A percentile compares a stretch with the other conserved stretches of the same genome.
Conservation (phyloP, 1,140 invertebrate species). For the Procambarus clarkii region DNA sequence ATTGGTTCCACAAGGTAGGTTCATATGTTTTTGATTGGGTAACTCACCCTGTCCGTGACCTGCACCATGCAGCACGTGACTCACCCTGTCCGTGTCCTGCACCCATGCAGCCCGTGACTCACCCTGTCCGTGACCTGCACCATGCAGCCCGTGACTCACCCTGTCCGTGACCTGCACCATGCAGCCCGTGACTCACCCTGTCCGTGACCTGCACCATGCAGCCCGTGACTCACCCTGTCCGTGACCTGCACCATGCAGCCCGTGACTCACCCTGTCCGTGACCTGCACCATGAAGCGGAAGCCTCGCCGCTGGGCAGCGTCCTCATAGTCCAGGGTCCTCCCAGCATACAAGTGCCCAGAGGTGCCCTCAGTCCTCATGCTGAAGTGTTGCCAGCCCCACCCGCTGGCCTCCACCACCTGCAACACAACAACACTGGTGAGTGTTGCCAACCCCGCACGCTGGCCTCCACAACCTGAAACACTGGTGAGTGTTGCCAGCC, state of each 20-base stretch:
- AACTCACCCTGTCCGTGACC: too few species aligned
- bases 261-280: conserved; percentile 2
- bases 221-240: background rate
- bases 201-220: too few species aligned
- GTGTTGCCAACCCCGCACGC: too few species aligned
- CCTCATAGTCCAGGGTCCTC: conserved; percentile 6
- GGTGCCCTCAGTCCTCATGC: background rate
- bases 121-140: conserved; percentile 24
- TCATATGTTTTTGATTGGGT: too few species aligned
- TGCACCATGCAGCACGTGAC: too few species aligned
- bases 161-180: too few species aligned
- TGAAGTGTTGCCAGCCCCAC: conserved; percentile 27
- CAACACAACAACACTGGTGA: background rate
- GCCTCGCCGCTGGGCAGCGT: background rate
- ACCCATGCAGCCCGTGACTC: too few species aligned
- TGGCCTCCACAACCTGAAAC: too few species aligned
- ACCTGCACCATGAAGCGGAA: conserved; percentile 27
- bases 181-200: too few species aligned
- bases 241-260: background rate
- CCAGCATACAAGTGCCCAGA: background rate
- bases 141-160: background rate
- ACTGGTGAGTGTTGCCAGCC: too few species aligned
- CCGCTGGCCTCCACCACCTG: conserved; percentile 23
- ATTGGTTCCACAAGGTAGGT: too few species aligned
- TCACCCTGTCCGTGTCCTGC: background rate